A percentile compares a stretch with the other conserved stretches of the same genome.
Conservation (phyloP, 2,888 invertebrate species). For the Sympetrum striolatum region DNA sequence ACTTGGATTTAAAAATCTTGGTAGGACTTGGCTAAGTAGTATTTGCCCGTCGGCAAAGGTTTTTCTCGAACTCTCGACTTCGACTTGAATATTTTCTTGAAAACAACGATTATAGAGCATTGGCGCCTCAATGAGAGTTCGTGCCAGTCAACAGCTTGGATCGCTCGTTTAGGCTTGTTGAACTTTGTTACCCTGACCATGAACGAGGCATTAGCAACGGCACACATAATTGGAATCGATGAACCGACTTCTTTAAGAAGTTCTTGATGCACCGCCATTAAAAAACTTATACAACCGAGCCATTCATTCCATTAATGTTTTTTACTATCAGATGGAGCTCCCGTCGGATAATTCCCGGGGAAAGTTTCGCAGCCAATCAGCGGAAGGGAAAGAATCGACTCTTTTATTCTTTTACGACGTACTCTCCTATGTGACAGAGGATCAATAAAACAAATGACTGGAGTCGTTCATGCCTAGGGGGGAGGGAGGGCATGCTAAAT, state of each 20-base stretch:
- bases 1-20: too few species aligned
- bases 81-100: too few species aligned
- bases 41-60: too few species aligned
- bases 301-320: background rate
- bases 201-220: background rate
- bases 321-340: background rate
- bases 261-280: background rate
- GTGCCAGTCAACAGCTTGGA: too few species aligned
- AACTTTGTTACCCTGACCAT: conserved; percentile 1
- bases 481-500: background rate
- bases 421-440: conserved; percentile 39
- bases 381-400: conserved; percentile 23
- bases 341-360: background rate
- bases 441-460: conserved; percentile 44
- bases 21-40: too few species aligned
- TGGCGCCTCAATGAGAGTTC: too few species aligned
- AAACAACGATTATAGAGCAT: too few species aligned
- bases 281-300: background rate
- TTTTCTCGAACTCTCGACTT: too few species aligned
- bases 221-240: background rate
- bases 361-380: conserved; percentile 20
- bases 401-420: conserved; percentile 40
- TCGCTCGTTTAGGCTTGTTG: too few species aligned
- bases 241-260: background rate
- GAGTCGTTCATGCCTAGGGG: conserved; percentile 17